Conservation (phyloP, 2,888 invertebrate genomes). For the Diogma glabrata region DNA sequence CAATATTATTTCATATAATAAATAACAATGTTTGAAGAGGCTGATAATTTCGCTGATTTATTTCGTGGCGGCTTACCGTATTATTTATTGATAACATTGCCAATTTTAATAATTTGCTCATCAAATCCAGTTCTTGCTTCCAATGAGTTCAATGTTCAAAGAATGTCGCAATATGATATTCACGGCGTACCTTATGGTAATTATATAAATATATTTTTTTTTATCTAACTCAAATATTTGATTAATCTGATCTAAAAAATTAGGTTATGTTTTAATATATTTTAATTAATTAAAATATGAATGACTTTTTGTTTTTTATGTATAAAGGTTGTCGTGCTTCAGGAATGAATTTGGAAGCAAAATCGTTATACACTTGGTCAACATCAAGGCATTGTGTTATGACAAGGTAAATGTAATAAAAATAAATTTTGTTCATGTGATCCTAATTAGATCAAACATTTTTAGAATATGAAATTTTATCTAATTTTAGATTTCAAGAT, state of each 20-base stretch:
- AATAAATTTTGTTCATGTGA: neutral
- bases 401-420: conserved; percentile 42
- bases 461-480: neutral
- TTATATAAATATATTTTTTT: no score
- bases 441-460: no score
- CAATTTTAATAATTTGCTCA: conserved; percentile 81
- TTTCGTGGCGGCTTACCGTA: conserved; percentile 78
- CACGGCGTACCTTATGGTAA: conserved; percentile 81
- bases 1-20: conserved; percentile 2
- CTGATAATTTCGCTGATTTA: conserved; percentile 74
- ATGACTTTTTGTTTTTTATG: conserved; percentile 6
- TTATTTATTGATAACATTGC: conserved; percentile 71
- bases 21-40: conserved; percentile 56
- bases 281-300: no score
- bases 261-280: no score
- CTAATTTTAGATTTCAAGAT: conserved; percentile 48
- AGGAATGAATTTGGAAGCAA: conserved; percentile 77
- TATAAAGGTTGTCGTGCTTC: conserved; percentile 70
- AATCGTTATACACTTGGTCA: conserved; percentile 71
- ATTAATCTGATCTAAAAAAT: no score
- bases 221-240: no score
- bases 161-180: conserved; percentile 92
- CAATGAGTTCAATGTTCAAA: conserved; percentile 84
- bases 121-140: conserved; percentile 78
- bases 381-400: conserved; percentile 85